A percentile compares a stretch with the other conserved stretches of the same genome.
These are phyloP conservation scores for Poeciliopsis retropinna DNA, from an alignment of 2,113 vertebrate species.

Conservation along the genomic window DNA sequence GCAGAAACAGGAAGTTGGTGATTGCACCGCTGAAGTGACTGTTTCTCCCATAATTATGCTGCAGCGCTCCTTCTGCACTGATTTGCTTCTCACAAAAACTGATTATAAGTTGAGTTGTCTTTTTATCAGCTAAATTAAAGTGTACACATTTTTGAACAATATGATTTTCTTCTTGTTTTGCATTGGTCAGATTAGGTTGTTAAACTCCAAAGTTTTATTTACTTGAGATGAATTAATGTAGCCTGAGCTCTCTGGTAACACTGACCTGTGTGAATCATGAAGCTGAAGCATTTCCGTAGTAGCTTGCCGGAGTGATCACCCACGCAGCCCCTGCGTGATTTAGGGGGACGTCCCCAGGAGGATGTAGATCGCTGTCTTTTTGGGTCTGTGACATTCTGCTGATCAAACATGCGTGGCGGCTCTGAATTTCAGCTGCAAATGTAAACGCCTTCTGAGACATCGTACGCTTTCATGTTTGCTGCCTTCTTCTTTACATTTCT, in stretches of 20 bases:
- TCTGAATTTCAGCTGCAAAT: conserved; percentile 76
- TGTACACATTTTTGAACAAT: background rate
- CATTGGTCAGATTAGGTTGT: background rate
- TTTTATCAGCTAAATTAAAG: background rate
- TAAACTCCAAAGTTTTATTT: conserved; percentile 8
- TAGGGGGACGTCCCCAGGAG: conserved; percentile 77
- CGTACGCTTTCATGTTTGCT: background rate
- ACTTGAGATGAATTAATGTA: conserved; percentile 24
- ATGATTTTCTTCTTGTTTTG: background rate
- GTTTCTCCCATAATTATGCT: background rate
- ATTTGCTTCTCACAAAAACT: background rate
- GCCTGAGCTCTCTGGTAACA: conserved; percentile 31
- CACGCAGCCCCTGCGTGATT: conserved; percentile 39
- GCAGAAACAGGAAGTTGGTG: conserved; percentile 21
- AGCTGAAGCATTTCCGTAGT: conserved; percentile 30
- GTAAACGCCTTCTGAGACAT: conserved; percentile 45
- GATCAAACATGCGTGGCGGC: conserved; percentile 79
- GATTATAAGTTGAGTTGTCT: background rate
- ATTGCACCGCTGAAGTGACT: conserved; percentile 16
- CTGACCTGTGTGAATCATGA: conserved; percentile 30
- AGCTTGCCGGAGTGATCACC: conserved; percentile 53
- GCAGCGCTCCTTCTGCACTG: background rate
- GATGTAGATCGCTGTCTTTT: conserved; percentile 79
- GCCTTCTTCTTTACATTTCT: conserved; percentile 3
- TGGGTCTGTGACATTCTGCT: conserved; percentile 84